Evolutionary conservation across 53 echinoderm and acorn worm genomes (phyloP).

Genomic region (Zoroaster sp.): DNA sequence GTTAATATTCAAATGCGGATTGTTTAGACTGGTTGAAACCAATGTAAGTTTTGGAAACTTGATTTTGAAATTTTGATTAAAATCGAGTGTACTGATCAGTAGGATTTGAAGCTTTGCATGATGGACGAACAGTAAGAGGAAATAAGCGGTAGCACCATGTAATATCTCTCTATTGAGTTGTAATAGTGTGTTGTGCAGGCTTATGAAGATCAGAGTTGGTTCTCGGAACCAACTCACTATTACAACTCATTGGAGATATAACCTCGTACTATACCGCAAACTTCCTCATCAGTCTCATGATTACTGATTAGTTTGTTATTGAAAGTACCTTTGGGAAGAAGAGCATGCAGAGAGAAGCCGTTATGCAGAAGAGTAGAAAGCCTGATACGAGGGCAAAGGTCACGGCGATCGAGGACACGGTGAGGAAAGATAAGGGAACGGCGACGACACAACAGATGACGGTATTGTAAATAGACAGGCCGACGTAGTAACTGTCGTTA

Average conservation of each 20-base stretch:
- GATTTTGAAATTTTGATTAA: too few species aligned
- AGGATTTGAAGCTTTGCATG: background rate
- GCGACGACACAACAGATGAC: constrained; percentile 76
- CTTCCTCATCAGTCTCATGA: too few species aligned
- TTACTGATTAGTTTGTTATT: too few species aligned
- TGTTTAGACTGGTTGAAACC: too few species aligned
- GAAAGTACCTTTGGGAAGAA: constrained; percentile 89
- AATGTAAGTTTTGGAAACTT: too few species aligned
- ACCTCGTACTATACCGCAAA: too few species aligned
- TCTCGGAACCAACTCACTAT: too few species aligned
- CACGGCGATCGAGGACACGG: constrained; percentile 49
- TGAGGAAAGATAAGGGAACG: constrained; percentile 72
- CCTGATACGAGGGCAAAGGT: constrained; percentile 74
- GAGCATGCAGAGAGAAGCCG: constrained; percentile 71
- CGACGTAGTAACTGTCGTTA: constrained; percentile 83
- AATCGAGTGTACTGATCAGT: background rate
- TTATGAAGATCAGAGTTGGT: too few species aligned
- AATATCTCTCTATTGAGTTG: background rate
- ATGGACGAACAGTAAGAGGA: background rate
- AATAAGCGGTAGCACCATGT: background rate
- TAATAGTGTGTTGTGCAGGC: too few species aligned
- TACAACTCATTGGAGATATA: too few species aligned
- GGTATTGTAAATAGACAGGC: constrained; percentile 78
- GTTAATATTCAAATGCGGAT: too few species aligned
- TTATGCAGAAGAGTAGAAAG: constrained; percentile 74